phyloP scores from a whole-genome alignment of 2,797 vertebrate genomes.

The Spondyliosoma cantharus region DNA sequence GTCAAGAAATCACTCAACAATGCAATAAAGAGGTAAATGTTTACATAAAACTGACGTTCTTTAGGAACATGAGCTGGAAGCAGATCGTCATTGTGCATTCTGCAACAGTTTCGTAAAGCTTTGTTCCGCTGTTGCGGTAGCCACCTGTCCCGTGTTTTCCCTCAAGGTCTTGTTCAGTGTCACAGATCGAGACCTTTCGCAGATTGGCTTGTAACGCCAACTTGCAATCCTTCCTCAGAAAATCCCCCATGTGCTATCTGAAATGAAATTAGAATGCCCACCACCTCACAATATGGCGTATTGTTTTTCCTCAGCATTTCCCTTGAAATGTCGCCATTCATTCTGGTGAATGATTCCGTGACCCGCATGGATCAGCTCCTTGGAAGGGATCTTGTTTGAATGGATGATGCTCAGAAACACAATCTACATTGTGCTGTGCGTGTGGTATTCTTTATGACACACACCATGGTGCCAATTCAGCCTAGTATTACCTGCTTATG shows the following conservation, averaged over 20 bases:
- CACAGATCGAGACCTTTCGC: slow-evolving; percentile 59
- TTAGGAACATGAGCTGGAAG: slow-evolving; percentile 26
- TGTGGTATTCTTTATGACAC: slow-evolving; percentile 45
- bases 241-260: slow-evolving; percentile 42
- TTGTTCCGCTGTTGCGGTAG: slow-evolving; percentile 19
- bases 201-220: slow-evolving; percentile 57
- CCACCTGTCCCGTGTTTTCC: slow-evolving; percentile 64
- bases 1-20: slow-evolving; percentile 40
- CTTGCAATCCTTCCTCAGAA: slow-evolving; percentile 39
- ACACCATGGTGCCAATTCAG: slow-evolving; percentile 48
- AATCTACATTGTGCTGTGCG: slow-evolving; percentile 34
- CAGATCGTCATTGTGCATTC: slow-evolving; percentile 42
- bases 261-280: slow-evolving; percentile 65
- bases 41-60: slow-evolving; percentile 55
- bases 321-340: slow-evolving; percentile 52
- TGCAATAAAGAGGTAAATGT: slow-evolving; percentile 74
- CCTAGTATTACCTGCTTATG: slow-evolving; percentile 48
- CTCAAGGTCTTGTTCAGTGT: slow-evolving; percentile 58
- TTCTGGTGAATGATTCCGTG: slow-evolving; percentile 53
- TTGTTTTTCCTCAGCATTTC: slow-evolving; percentile 62
- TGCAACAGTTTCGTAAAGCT: slow-evolving; percentile 24
- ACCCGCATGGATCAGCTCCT: slow-evolving; percentile 58
- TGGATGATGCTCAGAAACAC: slow-evolving; percentile 51
- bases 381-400: slow-evolving; percentile 33
- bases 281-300: slow-evolving; percentile 41